phyloP scores from a whole-genome alignment of 2,113 vertebrate genomes.

The Terrapene triunguis region DNA sequence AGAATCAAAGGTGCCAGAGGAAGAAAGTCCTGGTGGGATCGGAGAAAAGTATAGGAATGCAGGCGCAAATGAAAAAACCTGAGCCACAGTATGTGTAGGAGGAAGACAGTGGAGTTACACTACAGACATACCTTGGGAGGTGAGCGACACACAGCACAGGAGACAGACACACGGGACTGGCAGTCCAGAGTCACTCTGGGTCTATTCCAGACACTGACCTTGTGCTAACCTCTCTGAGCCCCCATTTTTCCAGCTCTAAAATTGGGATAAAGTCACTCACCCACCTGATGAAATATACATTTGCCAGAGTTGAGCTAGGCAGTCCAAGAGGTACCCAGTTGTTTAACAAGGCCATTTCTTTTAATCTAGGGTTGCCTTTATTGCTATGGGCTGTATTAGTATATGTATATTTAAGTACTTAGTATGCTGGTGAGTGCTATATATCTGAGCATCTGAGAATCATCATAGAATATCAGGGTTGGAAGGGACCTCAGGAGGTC shows the following conservation, averaged over 20 bases:
- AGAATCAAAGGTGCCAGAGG: background rate
- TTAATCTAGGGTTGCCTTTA: background rate
- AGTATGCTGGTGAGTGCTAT: too few species aligned
- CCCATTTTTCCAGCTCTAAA: background rate
- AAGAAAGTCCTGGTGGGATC: background rate
- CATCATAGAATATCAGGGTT: too few species aligned
- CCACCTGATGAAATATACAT: background rate
- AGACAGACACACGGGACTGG: background rate
- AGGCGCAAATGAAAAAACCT: background rate
- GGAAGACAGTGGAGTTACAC: background rate
- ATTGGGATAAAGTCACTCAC: background rate
- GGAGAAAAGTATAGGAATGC: background rate
- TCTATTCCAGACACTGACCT: background rate
- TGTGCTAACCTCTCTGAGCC: background rate
- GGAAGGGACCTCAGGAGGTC: too few species aligned
- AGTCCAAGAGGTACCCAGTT: background rate
- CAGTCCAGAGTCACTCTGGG: background rate
- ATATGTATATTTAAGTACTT: background rate
- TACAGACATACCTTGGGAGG: background rate
- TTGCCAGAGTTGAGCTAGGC: background rate
- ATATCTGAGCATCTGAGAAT: background rate
- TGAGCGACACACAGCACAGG: background rate
- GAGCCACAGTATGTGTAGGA: background rate
- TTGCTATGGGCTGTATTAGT: background rate
- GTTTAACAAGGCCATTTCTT: background rate